Percentiles rank a stretch among this genome's conserved stretches.
These are phyloP conservation scores for Metaphire vulgaris DNA, from an alignment of 1,140 invertebrate genomes.

Conservation along the genomic window DNA sequence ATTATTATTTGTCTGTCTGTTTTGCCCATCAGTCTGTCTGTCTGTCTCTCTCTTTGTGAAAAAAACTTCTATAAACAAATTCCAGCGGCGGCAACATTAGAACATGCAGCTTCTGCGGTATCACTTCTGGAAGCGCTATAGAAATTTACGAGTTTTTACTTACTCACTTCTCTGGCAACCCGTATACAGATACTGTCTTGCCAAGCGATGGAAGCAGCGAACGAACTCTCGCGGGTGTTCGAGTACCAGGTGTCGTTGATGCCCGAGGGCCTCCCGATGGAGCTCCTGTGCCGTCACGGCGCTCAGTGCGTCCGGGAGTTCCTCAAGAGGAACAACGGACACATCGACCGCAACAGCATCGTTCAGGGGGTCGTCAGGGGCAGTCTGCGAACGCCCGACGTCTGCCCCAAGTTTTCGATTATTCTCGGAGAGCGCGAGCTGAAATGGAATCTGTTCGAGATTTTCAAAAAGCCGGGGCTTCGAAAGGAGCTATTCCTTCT, in stretches of 20 bases:
- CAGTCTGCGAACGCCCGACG: neutral
- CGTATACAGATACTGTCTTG: slow-evolving; percentile 20
- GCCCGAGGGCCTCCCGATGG: slow-evolving; percentile 10
- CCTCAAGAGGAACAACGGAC: slow-evolving; percentile 1
- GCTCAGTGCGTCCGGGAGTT: slow-evolving; percentile 19
- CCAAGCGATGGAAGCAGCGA: slow-evolving; percentile 17
- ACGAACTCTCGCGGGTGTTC: slow-evolving; percentile 26
- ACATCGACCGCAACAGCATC: slow-evolving; percentile 24
- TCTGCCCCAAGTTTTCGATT: slow-evolving; percentile 11
- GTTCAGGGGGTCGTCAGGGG: slow-evolving; percentile 21
- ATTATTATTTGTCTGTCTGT: too few relatives aligned
- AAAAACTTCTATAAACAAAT: too few relatives aligned
- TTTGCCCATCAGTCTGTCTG: too few relatives aligned
- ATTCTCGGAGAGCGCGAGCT: slow-evolving; percentile 26
- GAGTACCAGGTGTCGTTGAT: slow-evolving; percentile 29
- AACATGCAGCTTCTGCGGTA: too few relatives aligned
- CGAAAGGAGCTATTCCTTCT: slow-evolving; percentile 24
- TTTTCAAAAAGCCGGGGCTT: slow-evolving; percentile 25
- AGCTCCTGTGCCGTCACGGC: slow-evolving; percentile 12
- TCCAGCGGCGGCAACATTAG: too few relatives aligned
- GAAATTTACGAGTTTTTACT: too few relatives aligned
- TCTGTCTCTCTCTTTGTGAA: too few relatives aligned
- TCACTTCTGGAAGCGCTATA: too few relatives aligned
- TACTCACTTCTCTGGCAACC: too few relatives aligned
- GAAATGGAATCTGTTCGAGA: slow-evolving; percentile 28